phyloP scores from a whole-genome alignment of 2,797 vertebrate species.

The Micrastur ruficollis region DNA sequence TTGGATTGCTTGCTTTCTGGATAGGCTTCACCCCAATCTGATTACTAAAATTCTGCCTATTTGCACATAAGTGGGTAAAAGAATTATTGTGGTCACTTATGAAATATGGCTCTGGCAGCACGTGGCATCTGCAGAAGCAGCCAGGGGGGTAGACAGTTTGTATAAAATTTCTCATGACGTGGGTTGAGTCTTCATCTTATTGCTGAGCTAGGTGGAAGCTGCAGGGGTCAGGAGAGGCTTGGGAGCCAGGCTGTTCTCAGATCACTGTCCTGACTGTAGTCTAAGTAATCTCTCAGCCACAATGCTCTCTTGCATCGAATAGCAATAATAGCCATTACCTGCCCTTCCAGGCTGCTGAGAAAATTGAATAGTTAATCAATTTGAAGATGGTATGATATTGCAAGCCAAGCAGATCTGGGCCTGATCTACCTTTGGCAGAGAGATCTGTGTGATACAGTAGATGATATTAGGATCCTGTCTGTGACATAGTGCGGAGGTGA shows the following conservation, averaged over 20 bases:
- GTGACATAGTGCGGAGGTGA: neutral
- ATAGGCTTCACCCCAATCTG: neutral
- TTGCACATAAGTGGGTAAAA: neutral
- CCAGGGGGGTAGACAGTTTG: neutral
- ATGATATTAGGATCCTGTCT: neutral
- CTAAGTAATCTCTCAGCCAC: neutral
- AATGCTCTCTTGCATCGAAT: neutral
- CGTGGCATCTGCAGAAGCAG: neutral
- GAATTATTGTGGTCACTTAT: neutral
- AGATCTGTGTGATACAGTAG: neutral
- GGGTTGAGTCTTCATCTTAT: neutral
- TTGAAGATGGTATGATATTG: neutral
- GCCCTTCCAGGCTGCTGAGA: conserved; percentile 3
- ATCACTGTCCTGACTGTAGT: neutral
- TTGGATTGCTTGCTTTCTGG: neutral
- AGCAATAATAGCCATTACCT: neutral
- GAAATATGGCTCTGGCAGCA: neutral
- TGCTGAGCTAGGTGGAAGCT: neutral
- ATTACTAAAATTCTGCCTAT: neutral
- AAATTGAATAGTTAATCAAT: conserved; percentile 16
- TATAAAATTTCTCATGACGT: neutral
- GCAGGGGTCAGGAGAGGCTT: neutral
- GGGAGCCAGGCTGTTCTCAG: neutral
- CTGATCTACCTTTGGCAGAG: neutral
- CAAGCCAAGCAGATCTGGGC: neutral